phyloP scores from a whole-genome alignment of 2,888 invertebrate genomes.

The Ptycholaimellus sp. region DNA sequence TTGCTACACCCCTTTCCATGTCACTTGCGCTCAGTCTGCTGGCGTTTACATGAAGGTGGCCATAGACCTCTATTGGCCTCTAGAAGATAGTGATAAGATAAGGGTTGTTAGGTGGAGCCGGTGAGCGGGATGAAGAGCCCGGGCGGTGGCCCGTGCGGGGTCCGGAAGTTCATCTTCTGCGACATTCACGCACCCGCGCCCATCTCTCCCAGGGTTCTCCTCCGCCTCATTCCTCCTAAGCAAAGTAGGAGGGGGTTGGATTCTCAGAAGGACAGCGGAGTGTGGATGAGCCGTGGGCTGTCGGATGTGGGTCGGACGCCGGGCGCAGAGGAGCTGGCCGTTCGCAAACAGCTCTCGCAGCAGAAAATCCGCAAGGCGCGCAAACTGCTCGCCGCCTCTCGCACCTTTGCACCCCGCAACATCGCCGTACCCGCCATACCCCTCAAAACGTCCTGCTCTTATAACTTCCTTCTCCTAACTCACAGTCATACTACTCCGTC shows the following conservation, averaged over 20 bases:
- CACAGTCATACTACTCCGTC: too few species aligned
- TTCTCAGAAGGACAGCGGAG: too few species aligned
- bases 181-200: constrained; percentile 67
- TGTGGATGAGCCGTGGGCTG: constrained; percentile 2
- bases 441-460: too few species aligned
- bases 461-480: too few species aligned
- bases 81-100: too few species aligned
- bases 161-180: constrained; percentile 84
- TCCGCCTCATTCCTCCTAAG: too few species aligned
- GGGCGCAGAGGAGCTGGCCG: constrained; percentile 1
- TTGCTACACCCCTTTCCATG: constrained; percentile 60
- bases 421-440: constrained; percentile 80
- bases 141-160: constrained; percentile 27
- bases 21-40: constrained; percentile 87
- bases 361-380: constrained; percentile 63
- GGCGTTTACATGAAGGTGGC: constrained; percentile 85
- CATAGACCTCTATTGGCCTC: too few species aligned
- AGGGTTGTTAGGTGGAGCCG: too few species aligned
- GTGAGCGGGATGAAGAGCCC: too few species aligned
- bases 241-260: too few species aligned
- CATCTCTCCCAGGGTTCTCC: too few species aligned
- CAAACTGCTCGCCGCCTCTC: constrained; percentile 60
- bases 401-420: constrained; percentile 66
- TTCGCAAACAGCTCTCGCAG: constrained; percentile 8
- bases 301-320: background rate